Conservation (phyloP, 2,113 vertebrate genomes). For the Trochalopteron elliotii region DNA sequence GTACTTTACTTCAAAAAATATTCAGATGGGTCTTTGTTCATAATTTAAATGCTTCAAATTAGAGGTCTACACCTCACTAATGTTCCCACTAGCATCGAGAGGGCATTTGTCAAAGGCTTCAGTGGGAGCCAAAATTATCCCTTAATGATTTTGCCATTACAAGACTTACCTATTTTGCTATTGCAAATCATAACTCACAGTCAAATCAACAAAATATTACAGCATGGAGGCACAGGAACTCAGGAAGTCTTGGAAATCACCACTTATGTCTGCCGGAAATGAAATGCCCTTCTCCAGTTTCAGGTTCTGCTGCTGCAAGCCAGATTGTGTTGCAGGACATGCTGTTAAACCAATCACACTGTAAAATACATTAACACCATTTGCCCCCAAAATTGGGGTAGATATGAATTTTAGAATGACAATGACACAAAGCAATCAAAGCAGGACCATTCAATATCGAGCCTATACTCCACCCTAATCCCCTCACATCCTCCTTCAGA, state of each 20-base stretch:
- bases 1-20: slow-evolving; percentile 18
- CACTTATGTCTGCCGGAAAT: slow-evolving; percentile 12
- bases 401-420: not conserved
- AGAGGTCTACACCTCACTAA: not conserved
- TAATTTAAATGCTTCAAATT: slow-evolving; percentile 3
- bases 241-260: slow-evolving; percentile 26
- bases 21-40: slow-evolving; percentile 1
- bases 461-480: not conserved
- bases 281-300: slow-evolving; percentile 32
- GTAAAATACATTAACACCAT: slow-evolving; percentile 68
- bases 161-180: not conserved
- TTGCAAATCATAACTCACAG: slow-evolving; percentile 23
- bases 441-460: not conserved
- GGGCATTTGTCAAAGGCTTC: slow-evolving; percentile 10
- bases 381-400: not conserved
- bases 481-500: not conserved
- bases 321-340: not conserved
- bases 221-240: not conserved
- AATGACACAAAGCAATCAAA: slow-evolving; percentile 51
- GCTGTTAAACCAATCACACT: slow-evolving; percentile 72
- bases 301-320: not conserved
- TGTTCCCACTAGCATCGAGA: not conserved
- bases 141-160: not conserved
- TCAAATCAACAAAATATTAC: slow-evolving; percentile 10
- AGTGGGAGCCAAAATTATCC: not conserved